Evolutionary conservation across 1,140 invertebrate species (phyloP).

Genomic region (Archivesica marissinica): DNA sequence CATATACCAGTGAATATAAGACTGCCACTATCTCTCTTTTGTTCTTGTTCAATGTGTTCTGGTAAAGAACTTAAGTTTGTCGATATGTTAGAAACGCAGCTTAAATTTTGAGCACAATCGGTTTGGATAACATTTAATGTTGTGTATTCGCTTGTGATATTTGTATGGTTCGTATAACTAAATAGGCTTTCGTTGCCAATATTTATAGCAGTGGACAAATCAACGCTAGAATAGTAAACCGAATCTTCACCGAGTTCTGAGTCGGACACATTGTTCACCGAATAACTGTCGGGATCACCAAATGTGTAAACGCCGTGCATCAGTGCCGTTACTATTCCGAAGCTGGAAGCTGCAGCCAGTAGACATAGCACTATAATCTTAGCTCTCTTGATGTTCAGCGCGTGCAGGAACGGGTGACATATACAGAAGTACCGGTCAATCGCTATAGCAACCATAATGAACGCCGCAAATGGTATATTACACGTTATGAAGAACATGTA

Average conservation of each 20-base stretch:
- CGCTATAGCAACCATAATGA: constrained; percentile 83
- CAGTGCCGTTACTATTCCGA: constrained; percentile 79
- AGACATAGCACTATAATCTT: constrained; percentile 75
- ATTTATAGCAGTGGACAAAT: no score
- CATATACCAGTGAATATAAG: constrained; percentile 67
- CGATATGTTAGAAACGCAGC: not conserved
- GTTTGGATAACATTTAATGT: not conserved
- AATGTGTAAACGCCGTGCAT: constrained; percentile 61
- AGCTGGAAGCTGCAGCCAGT: constrained; percentile 70
- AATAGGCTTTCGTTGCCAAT: no score
- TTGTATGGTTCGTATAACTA: no score
- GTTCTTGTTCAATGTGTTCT: no score
- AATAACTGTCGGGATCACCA: not conserved
- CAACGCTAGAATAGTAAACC: no score
- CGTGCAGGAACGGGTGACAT: constrained; percentile 80
- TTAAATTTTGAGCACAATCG: not conserved
- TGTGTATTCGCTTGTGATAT: not conserved
- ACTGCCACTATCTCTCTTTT: no score
- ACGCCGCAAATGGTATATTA: constrained; percentile 80
- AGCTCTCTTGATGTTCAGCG: constrained; percentile 76
- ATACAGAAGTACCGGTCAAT: constrained; percentile 83
- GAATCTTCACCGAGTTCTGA: no score
- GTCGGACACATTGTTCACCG: not conserved
- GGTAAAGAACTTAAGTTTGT: not conserved
- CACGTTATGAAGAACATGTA: constrained; percentile 82